Conservation (phyloP, 2,888 invertebrate species). For the Sphinx pinastri region DNA sequence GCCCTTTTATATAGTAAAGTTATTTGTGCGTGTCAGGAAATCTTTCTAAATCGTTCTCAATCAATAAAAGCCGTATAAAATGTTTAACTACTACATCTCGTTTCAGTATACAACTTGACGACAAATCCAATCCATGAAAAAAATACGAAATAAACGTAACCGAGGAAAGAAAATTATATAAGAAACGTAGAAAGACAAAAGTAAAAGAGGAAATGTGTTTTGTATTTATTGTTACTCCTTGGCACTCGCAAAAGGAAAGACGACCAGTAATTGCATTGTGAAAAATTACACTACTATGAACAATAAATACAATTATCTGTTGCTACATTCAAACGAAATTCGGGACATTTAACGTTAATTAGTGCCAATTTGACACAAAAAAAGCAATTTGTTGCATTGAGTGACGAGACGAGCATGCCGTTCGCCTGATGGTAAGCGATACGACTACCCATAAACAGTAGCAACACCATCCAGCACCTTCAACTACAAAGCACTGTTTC, state of each 20-base stretch:
- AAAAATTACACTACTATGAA: not conserved
- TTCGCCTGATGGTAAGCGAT: too few relatives aligned
- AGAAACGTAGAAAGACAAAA: constrained; percentile 1
- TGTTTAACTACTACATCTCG: not conserved
- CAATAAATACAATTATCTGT: not conserved
- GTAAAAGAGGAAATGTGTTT: constrained; percentile 8
- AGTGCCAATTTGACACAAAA: too few relatives aligned
- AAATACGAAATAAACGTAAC: not conserved
- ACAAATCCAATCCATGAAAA: not conserved
- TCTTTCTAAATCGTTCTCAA: too few relatives aligned
- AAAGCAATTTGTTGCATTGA: too few relatives aligned
- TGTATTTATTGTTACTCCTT: not conserved
- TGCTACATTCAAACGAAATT: not conserved
- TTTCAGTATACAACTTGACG: not conserved
- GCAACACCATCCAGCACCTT: too few relatives aligned
- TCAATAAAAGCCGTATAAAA: too few relatives aligned
- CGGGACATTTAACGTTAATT: too few relatives aligned
- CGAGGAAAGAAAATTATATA: not conserved
- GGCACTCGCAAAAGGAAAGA: not conserved
- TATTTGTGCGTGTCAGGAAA: too few relatives aligned
- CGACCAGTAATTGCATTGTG: not conserved
- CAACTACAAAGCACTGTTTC: too few relatives aligned
- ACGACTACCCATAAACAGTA: too few relatives aligned
- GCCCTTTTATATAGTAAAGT: too few relatives aligned
- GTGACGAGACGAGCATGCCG: too few relatives aligned